phyloP scores from a whole-genome alignment of 2,113 vertebrate species.

The Salvelinus fontinalis region DNA sequence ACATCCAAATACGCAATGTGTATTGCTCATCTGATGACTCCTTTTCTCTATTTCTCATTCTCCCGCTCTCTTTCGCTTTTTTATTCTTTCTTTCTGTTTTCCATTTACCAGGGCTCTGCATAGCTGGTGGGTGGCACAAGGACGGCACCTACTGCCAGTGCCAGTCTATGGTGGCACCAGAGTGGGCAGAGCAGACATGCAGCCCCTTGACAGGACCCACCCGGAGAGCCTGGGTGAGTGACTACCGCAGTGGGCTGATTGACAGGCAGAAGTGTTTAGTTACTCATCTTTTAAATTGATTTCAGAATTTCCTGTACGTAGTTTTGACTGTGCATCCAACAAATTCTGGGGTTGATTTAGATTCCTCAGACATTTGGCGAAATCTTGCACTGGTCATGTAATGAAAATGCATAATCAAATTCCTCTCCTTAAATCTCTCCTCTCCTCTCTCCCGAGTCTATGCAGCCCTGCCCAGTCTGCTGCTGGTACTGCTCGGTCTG shows the following conservation, averaged over 20 bases:
- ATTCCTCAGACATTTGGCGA: no score
- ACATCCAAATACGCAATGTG: not conserved
- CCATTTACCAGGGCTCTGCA: not conserved
- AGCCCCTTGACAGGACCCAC: constrained; percentile 31
- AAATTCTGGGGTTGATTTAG: no score
- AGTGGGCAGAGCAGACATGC: constrained; percentile 46
- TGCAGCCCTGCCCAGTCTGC: constrained; percentile 68
- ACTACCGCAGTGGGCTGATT: no score
- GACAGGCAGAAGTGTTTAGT: no score
- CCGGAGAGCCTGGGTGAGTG: constrained; percentile 52
- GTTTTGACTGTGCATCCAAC: no score
- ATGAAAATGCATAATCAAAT: not conserved
- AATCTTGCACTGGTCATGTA: not conserved
- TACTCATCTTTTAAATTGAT: no score
- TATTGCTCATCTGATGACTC: not conserved
- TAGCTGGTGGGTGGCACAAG: constrained; percentile 10
- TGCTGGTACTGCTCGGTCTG: constrained; percentile 68
- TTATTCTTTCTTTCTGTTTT: no score
- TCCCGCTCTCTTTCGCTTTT: no score
- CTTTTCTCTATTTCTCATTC: not conserved
- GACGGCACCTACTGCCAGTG: not conserved
- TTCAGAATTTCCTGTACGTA: no score
- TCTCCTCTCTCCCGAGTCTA: constrained; percentile 26
- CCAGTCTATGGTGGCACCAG: constrained; percentile 4
- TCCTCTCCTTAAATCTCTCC: not conserved